These are phyloP conservation scores for Pollimyrus isidori DNA, from an alignment of 2,113 vertebrate genomes.

Conservation along the genomic window DNA sequence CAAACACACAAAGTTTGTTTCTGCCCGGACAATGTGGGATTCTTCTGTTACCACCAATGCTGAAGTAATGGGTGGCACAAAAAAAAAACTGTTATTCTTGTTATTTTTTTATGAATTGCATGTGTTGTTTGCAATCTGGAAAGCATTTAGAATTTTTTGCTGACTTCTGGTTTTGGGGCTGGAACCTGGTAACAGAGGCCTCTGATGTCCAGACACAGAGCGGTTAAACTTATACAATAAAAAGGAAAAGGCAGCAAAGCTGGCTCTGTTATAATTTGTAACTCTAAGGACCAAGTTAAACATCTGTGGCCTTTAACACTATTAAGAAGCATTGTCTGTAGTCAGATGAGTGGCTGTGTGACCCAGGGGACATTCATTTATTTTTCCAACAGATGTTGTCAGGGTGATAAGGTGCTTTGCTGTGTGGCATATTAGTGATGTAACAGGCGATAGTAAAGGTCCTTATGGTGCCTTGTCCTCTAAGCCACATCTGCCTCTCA, in stretches of 20 bases:
- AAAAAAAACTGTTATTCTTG: neutral
- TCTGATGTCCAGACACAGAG: neutral
- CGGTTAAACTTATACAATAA: neutral
- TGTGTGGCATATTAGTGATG: neutral
- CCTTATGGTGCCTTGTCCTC: neutral
- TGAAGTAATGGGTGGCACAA: neutral
- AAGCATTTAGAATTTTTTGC: neutral
- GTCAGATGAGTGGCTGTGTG: neutral
- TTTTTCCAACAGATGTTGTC: neutral
- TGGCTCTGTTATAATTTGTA: neutral
- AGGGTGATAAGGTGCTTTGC: neutral
- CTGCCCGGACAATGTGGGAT: neutral
- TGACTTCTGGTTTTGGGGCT: neutral
- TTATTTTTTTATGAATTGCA: neutral
- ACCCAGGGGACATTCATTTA: neutral
- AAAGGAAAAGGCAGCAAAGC: neutral
- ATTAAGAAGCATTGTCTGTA: neutral
- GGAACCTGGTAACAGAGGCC: neutral
- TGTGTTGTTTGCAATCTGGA: neutral
- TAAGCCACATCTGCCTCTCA: neutral
- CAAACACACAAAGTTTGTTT: neutral
- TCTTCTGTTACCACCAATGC: neutral
- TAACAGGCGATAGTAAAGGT: neutral
- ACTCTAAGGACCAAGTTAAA: neutral
- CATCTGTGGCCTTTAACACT: neutral